Evolutionary conservation across 2,113 vertebrate species (phyloP), one percentile per base, ranked within the genome.

Genomic region (Zapornia atra): DNA sequence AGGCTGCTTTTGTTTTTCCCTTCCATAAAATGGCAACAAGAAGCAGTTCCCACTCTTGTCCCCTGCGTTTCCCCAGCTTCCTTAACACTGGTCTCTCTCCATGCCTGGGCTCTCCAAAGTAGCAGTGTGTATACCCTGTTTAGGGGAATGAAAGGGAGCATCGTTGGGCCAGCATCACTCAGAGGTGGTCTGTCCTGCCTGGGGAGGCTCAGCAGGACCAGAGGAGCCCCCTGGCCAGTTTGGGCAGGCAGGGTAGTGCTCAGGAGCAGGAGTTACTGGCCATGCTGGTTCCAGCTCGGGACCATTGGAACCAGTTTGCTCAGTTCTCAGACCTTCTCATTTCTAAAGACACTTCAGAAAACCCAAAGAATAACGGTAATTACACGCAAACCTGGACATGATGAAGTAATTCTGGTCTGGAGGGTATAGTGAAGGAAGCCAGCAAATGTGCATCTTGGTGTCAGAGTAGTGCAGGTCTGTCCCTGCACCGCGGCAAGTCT

Each of bases 121-220:
- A 69, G 48, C n/a, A 42, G 17, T 26, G 38, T 12, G 29, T 8
- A 1, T 48, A 16, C 6, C 12, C 31, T 15, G 24, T 63, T 26
- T 59, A 22, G 46, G 86, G 64, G 46, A 44, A 53, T 0, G 0
- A 65, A 79, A 65, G 28, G n/a, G 26, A 90, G 33, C n/a, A 69
- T 19, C 1, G 0, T 20, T 68, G 16, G 57, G 22, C 44, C 53
- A n/a, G 31, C 4, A 10, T 13, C 0, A 0, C 18, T 63, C 38
- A 26, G 38, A 73, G 56, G 40, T 42, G 4, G 7, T 63, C 59
- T 83, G 40, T 78, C 40, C 54, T 77, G 59, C n/a, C 24, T 26
- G 24, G 31, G 15, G n/a, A 91, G 36, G 20, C 25, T 80, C n/a
- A 63, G 53, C 24, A 75, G 38, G 34, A 70, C 26, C 34, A 70